Base-by-base conservation (phyloP, 2,113 vertebrate species). In the Psammodynastes pulverulentus region DNA sequence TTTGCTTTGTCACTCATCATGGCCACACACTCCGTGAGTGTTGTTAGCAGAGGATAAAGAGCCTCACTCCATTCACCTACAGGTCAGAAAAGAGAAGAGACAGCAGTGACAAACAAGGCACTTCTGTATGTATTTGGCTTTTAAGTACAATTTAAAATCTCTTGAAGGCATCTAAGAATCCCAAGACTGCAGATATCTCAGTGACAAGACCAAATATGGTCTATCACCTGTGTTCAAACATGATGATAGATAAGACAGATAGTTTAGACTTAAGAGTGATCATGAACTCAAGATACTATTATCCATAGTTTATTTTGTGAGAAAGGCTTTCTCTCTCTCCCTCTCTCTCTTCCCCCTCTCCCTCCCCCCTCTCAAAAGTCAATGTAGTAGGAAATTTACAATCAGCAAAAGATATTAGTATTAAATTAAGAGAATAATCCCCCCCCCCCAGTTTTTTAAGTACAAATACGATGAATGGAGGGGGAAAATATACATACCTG, bases 1-100 rank as follows among this genome's bases (percentile, higher is more conserved):
- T 99, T 99, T 95, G 99, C 99, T 95, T 98, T 98, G 97, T 99
- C 99, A 1, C 99, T 98, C 99, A 99, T 99, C 99, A 99, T 99
- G 95, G 98, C 97, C 90, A 99, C 99, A 0, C 99, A 99, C 95
- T 99, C 99, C 0, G 98, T 99, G 92, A 99, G 98, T 0, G 99
- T 99, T 86, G 98, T 99, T 97, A 99, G 98, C 96, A 99, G 97
- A 0, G 99, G 99, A 96, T 99, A 99, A 90, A 99, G 96, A 23
- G 99, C 99, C 97, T 99, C 99, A 0, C 99, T 99, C 99, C 99
- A 99, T 96, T 99, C 99, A 4, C 99, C 99, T 99, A 95, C 46
- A 90, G 34, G 2, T 91, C 10, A 58, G 34, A 67, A 48, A 86
- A 23, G 54, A 23, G 45, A 93, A 95, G 92, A 79, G 46, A 93